Base-by-base conservation (phyloP, 23 tunicate species). In the Aplidium turbinatum region DNA sequence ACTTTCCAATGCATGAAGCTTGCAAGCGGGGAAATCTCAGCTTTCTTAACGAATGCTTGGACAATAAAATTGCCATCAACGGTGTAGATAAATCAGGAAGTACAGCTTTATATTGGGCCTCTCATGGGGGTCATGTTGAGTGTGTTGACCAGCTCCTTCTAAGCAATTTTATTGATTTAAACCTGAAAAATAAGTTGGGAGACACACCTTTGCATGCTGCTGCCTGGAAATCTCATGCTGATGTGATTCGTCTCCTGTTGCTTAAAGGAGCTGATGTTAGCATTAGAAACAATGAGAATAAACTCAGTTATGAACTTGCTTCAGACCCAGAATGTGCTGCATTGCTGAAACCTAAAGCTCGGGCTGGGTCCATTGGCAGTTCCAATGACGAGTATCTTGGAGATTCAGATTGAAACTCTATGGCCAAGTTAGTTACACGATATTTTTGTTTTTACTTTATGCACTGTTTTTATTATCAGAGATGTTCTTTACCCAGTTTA, bases 1-100 rank as follows among this genome's bases (percentile, higher is more conserved):
- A 93, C 50, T 93, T 88, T 46, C 98, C 98, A 9, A 81, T 93
- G 39, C 98, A 93, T 40, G 98, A 93, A 77, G 98, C 94, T 3
- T 94, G 96, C 31, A 93, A 93, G 40, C 83, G 98, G 25, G 98
- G 98, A 28, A 92, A 92, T 74, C 29, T 83, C 5, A 34, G 62
- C 42, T 86, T 74, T 78, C 53, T 93, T 0, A 70, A 58, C 19
- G 98, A 93, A 63, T 93, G 96, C 40, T 42, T 93, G 36, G 62
- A 75, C 0, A 73, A 81, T 42, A 81, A 90, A 62, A 63, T 93
- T 32, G 87, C 89, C 9, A 86, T 93, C 66, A 93, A 93, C 54
- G 81, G 74, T 28, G 57, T 22, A 24, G 98, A 93, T 54, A 86
- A 81, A 54, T 74, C 88, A 34, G 98, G 98, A 32, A 74, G 84